Percentiles rank a stretch among this genome's conserved stretches.
phyloP scores from a whole-genome alignment of 2,113 vertebrate genomes.

The Clarias macrocephalus region DNA sequence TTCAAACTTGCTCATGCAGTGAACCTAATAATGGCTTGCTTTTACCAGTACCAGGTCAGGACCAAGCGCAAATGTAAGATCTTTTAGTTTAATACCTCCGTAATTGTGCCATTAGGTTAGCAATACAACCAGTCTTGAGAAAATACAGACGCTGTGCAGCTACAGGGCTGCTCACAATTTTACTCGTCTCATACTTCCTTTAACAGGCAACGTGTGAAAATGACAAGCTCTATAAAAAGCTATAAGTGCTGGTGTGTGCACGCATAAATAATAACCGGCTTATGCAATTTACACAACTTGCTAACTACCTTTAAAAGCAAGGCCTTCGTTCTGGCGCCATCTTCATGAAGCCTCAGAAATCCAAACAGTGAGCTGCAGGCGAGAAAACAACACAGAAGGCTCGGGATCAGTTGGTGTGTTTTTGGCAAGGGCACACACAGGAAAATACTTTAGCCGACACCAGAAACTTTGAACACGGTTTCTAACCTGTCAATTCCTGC shows the following conservation, averaged over 20 bases:
- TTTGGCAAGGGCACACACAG: constrained; percentile 31
- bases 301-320: constrained; percentile 86
- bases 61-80: not conserved
- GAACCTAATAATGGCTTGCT: not conserved
- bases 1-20: not conserved
- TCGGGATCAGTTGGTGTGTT: constrained; percentile 66
- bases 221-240: not conserved
- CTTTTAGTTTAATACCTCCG: not conserved
- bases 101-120: not conserved
- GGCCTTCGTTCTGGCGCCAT: constrained; percentile 98
- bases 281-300: not conserved
- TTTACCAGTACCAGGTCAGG: not conserved
- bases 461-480: not conserved
- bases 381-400: constrained; percentile 73
- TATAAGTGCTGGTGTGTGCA: not conserved
- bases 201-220: not conserved
- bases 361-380: constrained; percentile 89
- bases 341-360: constrained; percentile 95
- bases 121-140: not conserved
- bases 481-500: constrained; percentile 85
- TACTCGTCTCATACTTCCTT: not conserved
- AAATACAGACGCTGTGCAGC: constrained; percentile 17
- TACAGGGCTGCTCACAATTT: constrained; percentile 16
- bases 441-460: not conserved
- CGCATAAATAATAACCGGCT: not conserved